Percentiles rank a stretch among this genome's conserved stretches.
These are phyloP conservation scores for Valencia hispanica DNA, from an alignment of 2,797 vertebrate species.

Conservation along the genomic window DNA sequence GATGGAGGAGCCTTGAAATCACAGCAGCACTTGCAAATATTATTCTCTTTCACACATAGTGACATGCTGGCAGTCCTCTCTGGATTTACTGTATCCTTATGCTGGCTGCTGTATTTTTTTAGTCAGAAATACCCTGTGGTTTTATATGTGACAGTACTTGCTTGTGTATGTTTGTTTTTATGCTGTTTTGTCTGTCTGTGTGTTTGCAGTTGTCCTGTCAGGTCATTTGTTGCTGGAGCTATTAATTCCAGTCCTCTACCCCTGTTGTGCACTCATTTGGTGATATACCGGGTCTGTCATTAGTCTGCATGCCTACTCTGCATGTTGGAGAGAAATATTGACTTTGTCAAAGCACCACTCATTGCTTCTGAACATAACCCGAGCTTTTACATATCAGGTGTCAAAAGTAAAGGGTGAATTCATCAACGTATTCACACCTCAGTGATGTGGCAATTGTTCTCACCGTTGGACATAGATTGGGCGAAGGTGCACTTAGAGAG, in stretches of 20 bases:
- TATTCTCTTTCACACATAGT: conserved; percentile 33
- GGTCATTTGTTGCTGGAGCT: conserved; percentile 74
- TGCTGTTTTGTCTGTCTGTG: conserved; percentile 57
- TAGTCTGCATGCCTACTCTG: conserved; percentile 75
- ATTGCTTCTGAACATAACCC: conserved; percentile 61
- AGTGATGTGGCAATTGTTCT: conserved; percentile 57
- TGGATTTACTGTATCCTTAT: conserved; percentile 17
- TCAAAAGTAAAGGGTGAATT: conserved; percentile 70
- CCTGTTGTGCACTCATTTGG: conserved; percentile 74
- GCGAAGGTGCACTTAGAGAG: conserved; percentile 69
- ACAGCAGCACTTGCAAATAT: conserved; percentile 49
- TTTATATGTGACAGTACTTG: conserved; percentile 14
- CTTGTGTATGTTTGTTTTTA: conserved; percentile 31
- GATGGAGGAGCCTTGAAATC: conserved; percentile 54
- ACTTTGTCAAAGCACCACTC: conserved; percentile 69
- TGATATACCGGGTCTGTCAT: conserved; percentile 71
- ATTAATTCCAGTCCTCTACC: conserved; percentile 67
- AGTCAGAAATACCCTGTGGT: conserved; percentile 19
- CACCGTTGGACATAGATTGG: conserved; percentile 54
- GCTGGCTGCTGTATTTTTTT: conserved; percentile 14
- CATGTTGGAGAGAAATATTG: conserved; percentile 76
- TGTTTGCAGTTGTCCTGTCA: conserved; percentile 74
- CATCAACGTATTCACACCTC: conserved; percentile 70
- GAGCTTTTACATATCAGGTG: conserved; percentile 72
- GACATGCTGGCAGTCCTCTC: conserved; percentile 28